Percentiles rank a stretch among this genome's conserved stretches.
These are phyloP conservation scores for Epinotia ramella DNA, from an alignment of 2,888 invertebrate genomes.

Conservation along the genomic window DNA sequence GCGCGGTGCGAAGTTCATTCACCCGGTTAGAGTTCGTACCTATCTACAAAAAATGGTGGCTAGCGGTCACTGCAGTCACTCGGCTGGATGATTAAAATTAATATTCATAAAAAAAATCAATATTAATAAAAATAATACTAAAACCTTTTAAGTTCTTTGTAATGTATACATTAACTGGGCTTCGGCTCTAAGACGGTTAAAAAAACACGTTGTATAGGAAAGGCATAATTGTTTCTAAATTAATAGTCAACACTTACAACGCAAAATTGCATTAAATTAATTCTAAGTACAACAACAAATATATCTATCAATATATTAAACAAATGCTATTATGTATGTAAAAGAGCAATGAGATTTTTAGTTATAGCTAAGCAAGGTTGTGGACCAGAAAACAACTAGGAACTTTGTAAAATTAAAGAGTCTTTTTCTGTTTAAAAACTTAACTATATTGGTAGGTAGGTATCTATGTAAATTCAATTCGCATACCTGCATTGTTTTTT, in stretches of 20 bases:
- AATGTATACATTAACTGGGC: too few species aligned
- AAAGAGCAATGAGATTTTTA: constrained; percentile 9
- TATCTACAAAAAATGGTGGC: too few species aligned
- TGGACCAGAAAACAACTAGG: constrained; percentile 14
- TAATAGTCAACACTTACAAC: constrained; percentile 34
- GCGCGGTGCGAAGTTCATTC: too few species aligned
- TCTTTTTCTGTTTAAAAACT: too few species aligned
- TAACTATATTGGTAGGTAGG: not conserved
- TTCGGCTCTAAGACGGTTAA: too few species aligned
- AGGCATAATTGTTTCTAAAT: constrained; percentile 11
- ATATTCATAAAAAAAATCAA: too few species aligned
- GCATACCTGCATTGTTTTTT: not conserved
- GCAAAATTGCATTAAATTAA: constrained; percentile 33
- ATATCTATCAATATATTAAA: constrained; percentile 35
- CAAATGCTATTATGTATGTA: constrained; percentile 4
- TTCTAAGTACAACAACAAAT: constrained; percentile 43
- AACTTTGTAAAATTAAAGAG: not conserved
- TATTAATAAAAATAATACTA: too few species aligned
- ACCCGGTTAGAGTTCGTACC: too few species aligned
- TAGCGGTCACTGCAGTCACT: too few species aligned
- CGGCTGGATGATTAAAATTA: too few species aligned
- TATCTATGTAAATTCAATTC: not conserved
- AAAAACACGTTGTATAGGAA: too few species aligned
- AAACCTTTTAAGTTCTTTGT: too few species aligned
- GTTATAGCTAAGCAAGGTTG: not conserved